A percentile compares a stretch with the other conserved stretches of the same genome.
Conservation (phyloP, 2,113 vertebrate species). For the Daboia siamensis region DNA sequence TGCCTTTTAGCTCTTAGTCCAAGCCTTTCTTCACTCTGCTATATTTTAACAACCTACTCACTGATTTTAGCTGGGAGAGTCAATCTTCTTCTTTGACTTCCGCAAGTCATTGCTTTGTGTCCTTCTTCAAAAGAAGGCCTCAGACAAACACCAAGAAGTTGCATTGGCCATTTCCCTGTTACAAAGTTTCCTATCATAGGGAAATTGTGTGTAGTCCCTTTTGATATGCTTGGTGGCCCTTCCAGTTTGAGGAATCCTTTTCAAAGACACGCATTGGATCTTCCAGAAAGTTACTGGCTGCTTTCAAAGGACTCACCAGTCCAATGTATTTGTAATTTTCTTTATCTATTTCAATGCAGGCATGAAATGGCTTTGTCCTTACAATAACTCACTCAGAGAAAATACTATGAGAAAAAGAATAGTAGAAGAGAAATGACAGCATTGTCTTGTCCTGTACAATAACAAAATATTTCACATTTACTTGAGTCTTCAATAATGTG, state of each 20-base stretch:
- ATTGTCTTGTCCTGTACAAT: not conserved
- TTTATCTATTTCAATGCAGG: not conserved
- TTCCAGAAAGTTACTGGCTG: not conserved
- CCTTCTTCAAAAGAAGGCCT: not conserved
- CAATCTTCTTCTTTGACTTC: not conserved
- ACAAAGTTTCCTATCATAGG: not conserved
- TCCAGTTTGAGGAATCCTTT: not conserved
- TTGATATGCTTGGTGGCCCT: not conserved
- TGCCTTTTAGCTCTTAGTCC: not conserved
- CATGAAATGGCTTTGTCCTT: not conserved
- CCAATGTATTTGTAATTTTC: not conserved
- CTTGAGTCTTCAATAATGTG: not conserved
- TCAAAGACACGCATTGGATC: not conserved
- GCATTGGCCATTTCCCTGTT: not conserved
- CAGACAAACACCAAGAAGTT: not conserved
- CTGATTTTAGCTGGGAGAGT: not conserved
- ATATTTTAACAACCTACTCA: not conserved
- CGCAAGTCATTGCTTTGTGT: not conserved
- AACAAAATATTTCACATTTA: not conserved
- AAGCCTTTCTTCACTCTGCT: not conserved
- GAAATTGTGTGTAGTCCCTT: not conserved
- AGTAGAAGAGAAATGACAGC: not conserved
- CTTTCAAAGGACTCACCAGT: not conserved
- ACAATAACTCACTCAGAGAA: not conserved
- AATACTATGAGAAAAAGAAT: not conserved